Evolutionary conservation across 2,113 vertebrate species (phyloP).

Genomic region (Numenius arquata): DNA sequence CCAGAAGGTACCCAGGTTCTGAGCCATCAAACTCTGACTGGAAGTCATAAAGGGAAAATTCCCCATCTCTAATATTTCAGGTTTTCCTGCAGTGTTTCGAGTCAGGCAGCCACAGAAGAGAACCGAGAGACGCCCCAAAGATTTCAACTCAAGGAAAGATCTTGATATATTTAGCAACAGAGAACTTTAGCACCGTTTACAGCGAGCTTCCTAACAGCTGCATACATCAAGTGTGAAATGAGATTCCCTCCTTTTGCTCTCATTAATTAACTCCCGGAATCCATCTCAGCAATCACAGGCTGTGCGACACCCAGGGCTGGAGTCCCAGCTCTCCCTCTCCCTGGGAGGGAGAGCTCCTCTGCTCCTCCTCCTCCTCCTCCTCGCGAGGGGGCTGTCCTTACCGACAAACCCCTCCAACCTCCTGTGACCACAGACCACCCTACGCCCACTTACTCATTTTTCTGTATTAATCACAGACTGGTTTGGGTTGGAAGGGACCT

Average conservation of each 20-base stretch:
- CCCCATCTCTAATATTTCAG: not conserved
- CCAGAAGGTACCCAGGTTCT: not conserved
- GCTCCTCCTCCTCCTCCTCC: not conserved
- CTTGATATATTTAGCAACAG: not conserved
- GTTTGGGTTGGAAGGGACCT: not conserved
- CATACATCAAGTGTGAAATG: not conserved
- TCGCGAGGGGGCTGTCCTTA: rapidly evolving
- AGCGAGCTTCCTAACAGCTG: not conserved
- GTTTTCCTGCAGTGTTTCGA: rapidly evolving
- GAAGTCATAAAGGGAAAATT: not conserved
- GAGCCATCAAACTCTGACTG: not conserved
- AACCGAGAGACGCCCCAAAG: not conserved
- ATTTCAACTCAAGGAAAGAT: not conserved
- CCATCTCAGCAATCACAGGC: not conserved
- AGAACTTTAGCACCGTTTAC: not conserved
- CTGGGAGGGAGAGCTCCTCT: not conserved
- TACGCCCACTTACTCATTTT: rapidly evolving
- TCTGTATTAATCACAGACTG: rapidly evolving
- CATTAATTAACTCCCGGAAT: not conserved
- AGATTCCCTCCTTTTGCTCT: not conserved
- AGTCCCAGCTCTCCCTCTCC: not conserved
- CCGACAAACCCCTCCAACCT: not conserved
- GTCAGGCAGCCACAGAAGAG: rapidly evolving
- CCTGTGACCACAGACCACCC: rapidly evolving
- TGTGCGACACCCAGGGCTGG: rapidly evolving